Conservation (phyloP, 2,797 vertebrate species). For the Sylvia borin region DNA sequence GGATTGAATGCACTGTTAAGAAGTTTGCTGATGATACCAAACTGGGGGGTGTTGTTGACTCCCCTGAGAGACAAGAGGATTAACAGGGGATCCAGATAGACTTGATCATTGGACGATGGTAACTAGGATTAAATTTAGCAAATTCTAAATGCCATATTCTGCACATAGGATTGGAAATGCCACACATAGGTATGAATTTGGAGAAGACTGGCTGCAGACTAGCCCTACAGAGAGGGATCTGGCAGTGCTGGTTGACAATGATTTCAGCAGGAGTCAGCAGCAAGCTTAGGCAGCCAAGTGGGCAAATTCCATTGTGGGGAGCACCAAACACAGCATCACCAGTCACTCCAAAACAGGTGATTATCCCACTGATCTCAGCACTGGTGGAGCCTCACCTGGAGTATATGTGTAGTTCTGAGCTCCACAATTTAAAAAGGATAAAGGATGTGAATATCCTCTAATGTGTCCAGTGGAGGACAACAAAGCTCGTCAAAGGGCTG, state of each 20-base stretch:
- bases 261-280: background rate
- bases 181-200: background rate
- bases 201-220: background rate
- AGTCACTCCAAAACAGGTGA: background rate
- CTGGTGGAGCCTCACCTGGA: background rate
- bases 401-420: background rate
- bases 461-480: background rate
- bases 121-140: background rate
- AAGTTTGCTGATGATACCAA: background rate
- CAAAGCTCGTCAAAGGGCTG: background rate
- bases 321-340: background rate
- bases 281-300: background rate
- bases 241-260: background rate
- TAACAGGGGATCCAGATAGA: background rate
- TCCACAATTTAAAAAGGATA: background rate
- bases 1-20: background rate
- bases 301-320: background rate
- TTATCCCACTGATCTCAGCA: background rate
- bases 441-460: background rate
- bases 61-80: background rate
- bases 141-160: background rate
- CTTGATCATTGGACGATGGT: background rate
- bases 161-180: background rate
- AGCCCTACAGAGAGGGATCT: background rate
- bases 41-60: background rate